Conservation (phyloP, 2,113 vertebrate species). For the Poeciliopsis turrubarensis region DNA sequence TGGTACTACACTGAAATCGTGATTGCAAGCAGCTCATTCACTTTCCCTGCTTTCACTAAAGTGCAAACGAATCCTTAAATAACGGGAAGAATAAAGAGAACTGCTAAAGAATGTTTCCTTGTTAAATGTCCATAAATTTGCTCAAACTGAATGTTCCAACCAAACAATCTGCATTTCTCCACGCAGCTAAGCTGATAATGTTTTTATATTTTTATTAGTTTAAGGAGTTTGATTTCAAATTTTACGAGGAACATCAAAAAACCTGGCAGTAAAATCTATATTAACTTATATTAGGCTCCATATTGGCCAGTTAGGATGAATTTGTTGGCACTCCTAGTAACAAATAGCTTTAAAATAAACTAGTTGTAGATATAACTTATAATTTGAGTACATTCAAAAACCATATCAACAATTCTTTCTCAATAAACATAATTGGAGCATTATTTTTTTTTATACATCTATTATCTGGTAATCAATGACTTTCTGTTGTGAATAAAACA, state of each 20-base stretch:
- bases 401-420: neutral
- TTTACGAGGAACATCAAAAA: conserved; percentile 13
- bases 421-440: neutral
- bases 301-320: neutral
- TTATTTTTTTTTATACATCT: neutral
- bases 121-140: conserved; percentile 17
- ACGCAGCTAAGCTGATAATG: conserved; percentile 19
- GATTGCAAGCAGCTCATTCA: conserved; percentile 20
- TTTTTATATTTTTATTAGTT: conserved; percentile 8
- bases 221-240: conserved; percentile 33
- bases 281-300: conserved; percentile 17
- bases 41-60: conserved; percentile 52
- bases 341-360: neutral
- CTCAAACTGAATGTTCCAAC: conserved; percentile 17
- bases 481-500: neutral
- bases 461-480: neutral
- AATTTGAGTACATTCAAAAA: neutral
- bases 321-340: neutral
- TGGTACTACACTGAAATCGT: conserved; percentile 20
- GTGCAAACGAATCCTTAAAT: conserved; percentile 65
- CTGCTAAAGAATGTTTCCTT: conserved; percentile 7
- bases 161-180: conserved; percentile 1
- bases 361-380: neutral
- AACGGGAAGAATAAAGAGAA: conserved; percentile 30
- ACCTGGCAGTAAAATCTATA: neutral